Conservation (phyloP, 2,888 invertebrate genomes). For the Oeneis ivallda region DNA sequence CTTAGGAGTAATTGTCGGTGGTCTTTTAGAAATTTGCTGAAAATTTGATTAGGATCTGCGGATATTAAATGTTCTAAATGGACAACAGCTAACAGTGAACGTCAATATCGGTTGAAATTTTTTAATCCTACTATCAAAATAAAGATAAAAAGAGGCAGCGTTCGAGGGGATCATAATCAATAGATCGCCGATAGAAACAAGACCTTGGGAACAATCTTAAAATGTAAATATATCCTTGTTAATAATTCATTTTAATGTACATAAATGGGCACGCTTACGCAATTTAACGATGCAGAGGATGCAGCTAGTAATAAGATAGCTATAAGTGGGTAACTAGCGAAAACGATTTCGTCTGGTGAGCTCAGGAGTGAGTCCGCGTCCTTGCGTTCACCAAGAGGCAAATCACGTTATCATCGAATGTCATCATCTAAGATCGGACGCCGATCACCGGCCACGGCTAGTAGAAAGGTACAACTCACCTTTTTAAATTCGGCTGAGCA, state of each 20-base stretch:
- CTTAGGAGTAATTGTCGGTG: too few relatives aligned
- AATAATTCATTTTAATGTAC: conserved; percentile 36
- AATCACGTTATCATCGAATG: conserved; percentile 71
- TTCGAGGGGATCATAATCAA: background rate
- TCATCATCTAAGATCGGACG: conserved; percentile 63
- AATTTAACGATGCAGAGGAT: conserved; percentile 41
- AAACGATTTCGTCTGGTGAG: conserved; percentile 41
- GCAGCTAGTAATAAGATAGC: conserved; percentile 34
- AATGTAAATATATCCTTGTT: conserved; percentile 37
- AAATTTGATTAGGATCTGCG: too few relatives aligned
- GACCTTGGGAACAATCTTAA: conserved; percentile 26
- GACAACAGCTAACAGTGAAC: too few relatives aligned
- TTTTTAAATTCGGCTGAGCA: conserved; percentile 56
- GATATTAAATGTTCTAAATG: too few relatives aligned
- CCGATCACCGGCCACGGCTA: conserved; percentile 47
- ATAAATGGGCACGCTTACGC: conserved; percentile 40
- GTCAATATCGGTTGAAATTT: too few relatives aligned
- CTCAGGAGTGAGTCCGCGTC: conserved; percentile 55
- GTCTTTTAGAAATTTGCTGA: too few relatives aligned
- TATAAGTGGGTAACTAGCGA: conserved; percentile 44
- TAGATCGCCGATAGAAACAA: conserved; percentile 20
- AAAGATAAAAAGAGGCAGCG: too few relatives aligned
- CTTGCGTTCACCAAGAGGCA: conserved; percentile 73
- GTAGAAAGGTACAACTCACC: conserved; percentile 73
- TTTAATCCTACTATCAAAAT: too few relatives aligned